Conservation (phyloP, 2,113 vertebrate species). For the Neogale vison region DNA sequence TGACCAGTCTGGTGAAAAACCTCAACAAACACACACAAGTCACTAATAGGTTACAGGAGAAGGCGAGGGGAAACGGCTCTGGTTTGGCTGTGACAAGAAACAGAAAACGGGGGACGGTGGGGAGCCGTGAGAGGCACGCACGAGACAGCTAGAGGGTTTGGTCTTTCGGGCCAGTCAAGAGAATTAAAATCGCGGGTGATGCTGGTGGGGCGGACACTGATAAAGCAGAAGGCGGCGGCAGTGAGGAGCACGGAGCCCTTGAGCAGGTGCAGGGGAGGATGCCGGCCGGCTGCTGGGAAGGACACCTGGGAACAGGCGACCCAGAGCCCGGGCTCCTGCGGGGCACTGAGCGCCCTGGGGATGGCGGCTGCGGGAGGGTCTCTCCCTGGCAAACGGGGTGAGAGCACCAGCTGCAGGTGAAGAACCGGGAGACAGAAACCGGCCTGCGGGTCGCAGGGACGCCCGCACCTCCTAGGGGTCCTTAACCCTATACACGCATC, state of each 20-base stretch:
- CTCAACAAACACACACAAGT: neutral
- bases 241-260: rapidly evolving
- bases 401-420: rapidly evolving
- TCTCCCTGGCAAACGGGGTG: neutral
- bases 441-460: rapidly evolving
- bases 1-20: neutral
- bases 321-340: neutral
- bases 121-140: rapidly evolving
- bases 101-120: too few relatives aligned
- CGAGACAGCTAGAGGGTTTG: rapidly evolving
- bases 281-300: neutral
- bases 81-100: neutral
- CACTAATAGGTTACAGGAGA: rapidly evolving
- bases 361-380: rapidly evolving
- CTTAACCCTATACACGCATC: neutral
- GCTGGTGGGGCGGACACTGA: rapidly evolving
- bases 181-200: neutral
- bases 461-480: rapidly evolving
- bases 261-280: too few relatives aligned
- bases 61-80: too few relatives aligned
- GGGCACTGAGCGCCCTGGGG: neutral
- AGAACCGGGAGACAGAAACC: neutral
- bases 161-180: too few relatives aligned
- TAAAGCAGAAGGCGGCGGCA: neutral
- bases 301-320: neutral